phyloP scores from a whole-genome alignment of 2,113 vertebrate genomes.

The Epinephelus moara region DNA sequence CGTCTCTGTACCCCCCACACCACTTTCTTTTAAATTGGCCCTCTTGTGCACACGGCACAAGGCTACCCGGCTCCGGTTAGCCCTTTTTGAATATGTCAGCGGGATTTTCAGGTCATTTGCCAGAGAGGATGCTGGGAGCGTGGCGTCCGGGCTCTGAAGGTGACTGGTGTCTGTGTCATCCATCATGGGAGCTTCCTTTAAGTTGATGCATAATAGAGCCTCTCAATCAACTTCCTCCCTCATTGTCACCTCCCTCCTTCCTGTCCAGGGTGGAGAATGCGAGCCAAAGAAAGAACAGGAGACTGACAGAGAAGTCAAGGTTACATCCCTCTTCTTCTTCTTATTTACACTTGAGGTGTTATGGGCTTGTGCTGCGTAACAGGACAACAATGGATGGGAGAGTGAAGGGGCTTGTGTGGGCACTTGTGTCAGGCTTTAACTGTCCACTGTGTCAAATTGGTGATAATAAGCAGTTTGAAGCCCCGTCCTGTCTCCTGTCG shows the following conservation, averaged over 20 bases:
- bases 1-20: conserved; percentile 50
- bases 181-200: conserved; percentile 99
- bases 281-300: conserved; percentile 31
- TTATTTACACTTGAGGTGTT: conserved; percentile 91
- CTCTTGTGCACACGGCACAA: conserved; percentile 56
- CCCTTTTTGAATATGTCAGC: conserved; percentile 94
- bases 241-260: conserved; percentile 90
- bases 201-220: conserved; percentile 99
- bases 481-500: conserved; percentile 37
- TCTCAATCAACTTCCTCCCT: conserved; percentile 98
- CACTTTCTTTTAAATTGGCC: conserved; percentile 73
- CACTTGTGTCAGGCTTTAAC: conserved; percentile 70
- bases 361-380: conserved; percentile 55
- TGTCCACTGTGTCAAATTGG: conserved; percentile 88
- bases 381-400: conserved; percentile 59
- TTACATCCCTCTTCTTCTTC: conserved; percentile 90
- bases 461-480: conserved; percentile 88
- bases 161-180: conserved; percentile 95
- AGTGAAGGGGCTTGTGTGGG: conserved; percentile 39
- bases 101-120: conserved; percentile 99
- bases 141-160: conserved; percentile 91
- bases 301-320: conserved; percentile 92
- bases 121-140: conserved; percentile 94
- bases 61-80: conserved; percentile 63
- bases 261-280: conserved; percentile 79